Conservation (phyloP, 2,113 vertebrate genomes). For the Silurus meridionalis region DNA sequence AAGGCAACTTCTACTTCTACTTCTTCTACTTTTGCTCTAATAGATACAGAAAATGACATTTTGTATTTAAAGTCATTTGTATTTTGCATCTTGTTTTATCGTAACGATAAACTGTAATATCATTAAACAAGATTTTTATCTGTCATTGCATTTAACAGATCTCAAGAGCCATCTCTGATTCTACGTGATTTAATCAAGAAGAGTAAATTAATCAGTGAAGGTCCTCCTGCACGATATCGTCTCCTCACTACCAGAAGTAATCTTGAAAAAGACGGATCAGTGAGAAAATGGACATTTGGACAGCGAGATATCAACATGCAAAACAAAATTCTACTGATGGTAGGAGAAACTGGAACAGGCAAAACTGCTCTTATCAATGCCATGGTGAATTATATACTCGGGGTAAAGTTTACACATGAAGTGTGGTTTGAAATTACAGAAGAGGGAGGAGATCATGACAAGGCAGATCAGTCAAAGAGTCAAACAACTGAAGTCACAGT, state of each 20-base stretch:
- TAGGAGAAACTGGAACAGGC: constrained; percentile 55
- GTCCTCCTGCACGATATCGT: background rate
- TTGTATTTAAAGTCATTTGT: too few relatives aligned
- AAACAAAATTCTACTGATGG: constrained; percentile 47
- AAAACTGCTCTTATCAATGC: constrained; percentile 57
- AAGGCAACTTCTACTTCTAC: too few relatives aligned
- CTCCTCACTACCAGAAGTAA: background rate
- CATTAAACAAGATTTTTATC: background rate
- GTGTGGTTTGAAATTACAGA: constrained; percentile 48
- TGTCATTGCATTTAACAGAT: background rate
- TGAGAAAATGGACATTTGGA: constrained; percentile 46
- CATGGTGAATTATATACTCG: constrained; percentile 53
- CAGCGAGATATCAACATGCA: background rate
- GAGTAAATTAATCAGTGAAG: background rate
- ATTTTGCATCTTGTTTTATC: too few relatives aligned
- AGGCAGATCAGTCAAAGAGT: constrained; percentile 39
- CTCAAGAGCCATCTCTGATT: rapidly evolving
- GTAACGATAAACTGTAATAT: too few relatives aligned
- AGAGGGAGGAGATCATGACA: background rate
- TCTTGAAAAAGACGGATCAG: background rate
- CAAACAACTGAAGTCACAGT: constrained; percentile 46
- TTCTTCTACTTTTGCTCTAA: too few relatives aligned
- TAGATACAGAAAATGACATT: too few relatives aligned
- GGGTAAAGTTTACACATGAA: constrained; percentile 44
- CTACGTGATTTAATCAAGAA: background rate